Evolutionary conservation across 1,140 invertebrate genomes (phyloP).

Genomic region (Condylostylus longicornis): DNA sequence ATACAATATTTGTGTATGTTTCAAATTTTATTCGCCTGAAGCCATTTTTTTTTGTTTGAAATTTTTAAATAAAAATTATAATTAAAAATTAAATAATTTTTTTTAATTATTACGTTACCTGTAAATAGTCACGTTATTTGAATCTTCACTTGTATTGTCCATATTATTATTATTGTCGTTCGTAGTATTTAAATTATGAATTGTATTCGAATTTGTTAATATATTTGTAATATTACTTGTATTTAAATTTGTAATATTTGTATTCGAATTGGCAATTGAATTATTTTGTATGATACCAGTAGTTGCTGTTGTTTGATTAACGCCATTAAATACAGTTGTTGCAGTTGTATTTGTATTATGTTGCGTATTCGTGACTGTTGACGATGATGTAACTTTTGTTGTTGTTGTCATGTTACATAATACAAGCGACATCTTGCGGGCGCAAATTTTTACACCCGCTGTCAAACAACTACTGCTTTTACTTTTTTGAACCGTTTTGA

Average conservation of each 20-base stretch:
- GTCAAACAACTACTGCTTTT: neutral
- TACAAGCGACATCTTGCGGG: constrained; percentile 7
- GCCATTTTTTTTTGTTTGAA: constrained; percentile 11
- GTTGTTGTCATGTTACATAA: constrained; percentile 17
- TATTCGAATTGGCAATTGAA: no score
- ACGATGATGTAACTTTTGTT: no score
- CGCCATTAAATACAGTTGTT: no score
- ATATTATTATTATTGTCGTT: constrained; percentile 54
- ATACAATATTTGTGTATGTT: no score
- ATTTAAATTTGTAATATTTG: no score
- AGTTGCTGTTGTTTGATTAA: no score
- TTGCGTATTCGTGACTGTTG: no score
- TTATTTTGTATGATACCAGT: no score
- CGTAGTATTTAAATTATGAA: constrained; percentile 35
- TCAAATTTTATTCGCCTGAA: no score
- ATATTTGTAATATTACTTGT: no score
- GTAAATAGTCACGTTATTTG: constrained; percentile 66
- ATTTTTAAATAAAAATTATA: constrained; percentile 5
- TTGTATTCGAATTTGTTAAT: no score
- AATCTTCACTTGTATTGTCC: constrained; percentile 62
- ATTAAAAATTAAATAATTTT: constrained; percentile 8
- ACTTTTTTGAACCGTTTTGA: neutral
- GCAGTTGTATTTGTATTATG: no score
- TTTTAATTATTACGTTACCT: constrained; percentile 38
- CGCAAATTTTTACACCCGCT: neutral